phyloP scores from a whole-genome alignment of 2,113 vertebrate genomes.

The Catharus minimus region DNA sequence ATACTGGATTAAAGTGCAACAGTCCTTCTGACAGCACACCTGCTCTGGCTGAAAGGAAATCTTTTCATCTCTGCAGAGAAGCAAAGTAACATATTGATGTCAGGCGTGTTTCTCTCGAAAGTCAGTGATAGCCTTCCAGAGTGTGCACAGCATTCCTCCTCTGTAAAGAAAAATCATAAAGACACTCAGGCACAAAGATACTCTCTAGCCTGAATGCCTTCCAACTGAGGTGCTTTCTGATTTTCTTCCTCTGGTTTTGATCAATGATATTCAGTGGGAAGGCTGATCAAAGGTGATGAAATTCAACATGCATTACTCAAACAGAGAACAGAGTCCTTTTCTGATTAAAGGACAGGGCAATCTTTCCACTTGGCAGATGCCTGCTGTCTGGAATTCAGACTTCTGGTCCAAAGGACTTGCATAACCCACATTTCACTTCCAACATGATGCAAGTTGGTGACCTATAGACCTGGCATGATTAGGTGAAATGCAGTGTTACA shows the following conservation, averaged over 20 bases:
- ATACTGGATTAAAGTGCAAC: constrained; percentile 89
- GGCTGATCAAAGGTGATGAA: constrained; percentile 52
- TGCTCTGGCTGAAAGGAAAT: constrained; percentile 50
- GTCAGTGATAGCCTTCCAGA: constrained; percentile 94
- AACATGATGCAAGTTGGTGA: not conserved
- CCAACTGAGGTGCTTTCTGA: not conserved
- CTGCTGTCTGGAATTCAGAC: constrained; percentile 27
- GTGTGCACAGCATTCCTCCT: constrained; percentile 91
- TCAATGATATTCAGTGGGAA: not conserved
- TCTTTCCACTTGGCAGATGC: not conserved
- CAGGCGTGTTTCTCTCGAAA: constrained; percentile 83
- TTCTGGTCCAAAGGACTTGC: not conserved
- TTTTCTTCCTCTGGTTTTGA: not conserved
- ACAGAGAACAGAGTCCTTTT: constrained; percentile 38
- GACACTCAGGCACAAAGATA: not conserved
- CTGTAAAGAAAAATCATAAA: constrained; percentile 67
- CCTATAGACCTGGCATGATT: not conserved
- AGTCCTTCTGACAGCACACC: constrained; percentile 65
- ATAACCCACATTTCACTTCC: not conserved
- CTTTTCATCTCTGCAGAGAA: constrained; percentile 29
- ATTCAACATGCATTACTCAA: not conserved
- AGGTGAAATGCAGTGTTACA: not conserved
- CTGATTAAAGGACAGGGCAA: not conserved
- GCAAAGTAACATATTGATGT: constrained; percentile 25
- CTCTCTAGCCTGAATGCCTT: not conserved